These are phyloP conservation scores for Syngnathus typhle DNA, from an alignment of 2,113 vertebrate genomes.

Conservation along the genomic window DNA sequence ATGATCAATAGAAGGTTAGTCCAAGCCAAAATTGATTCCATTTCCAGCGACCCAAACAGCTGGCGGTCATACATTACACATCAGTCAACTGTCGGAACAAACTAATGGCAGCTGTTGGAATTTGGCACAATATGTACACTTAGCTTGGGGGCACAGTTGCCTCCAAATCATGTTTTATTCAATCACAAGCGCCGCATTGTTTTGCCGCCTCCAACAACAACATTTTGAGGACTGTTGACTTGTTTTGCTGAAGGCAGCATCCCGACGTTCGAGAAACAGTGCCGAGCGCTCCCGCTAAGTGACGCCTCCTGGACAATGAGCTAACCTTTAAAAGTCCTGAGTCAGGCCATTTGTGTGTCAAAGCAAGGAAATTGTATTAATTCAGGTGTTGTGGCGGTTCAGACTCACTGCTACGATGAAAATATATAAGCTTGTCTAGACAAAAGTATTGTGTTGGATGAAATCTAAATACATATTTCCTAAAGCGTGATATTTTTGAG, in stretches of 20 bases:
- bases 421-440: no score
- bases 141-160: background rate
- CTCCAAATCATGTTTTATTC: slow-evolving; percentile 2
- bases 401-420: background rate
- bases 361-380: no score
- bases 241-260: background rate
- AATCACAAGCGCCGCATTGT: background rate
- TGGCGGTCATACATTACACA: slow-evolving; percentile 20
- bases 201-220: background rate
- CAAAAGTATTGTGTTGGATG: background rate
- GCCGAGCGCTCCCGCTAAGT: no score
- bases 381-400: no score
- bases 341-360: no score
- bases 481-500: background rate
- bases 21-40: slow-evolving; percentile 20
- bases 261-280: background rate
- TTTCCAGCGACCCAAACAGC: slow-evolving; percentile 18
- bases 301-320: background rate
- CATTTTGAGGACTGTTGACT: background rate
- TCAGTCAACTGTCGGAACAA: slow-evolving; percentile 2
- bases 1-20: background rate
- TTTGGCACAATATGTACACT: slow-evolving; percentile 16
- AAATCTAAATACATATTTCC: background rate
- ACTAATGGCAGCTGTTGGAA: slow-evolving; percentile 28
- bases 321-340: background rate